Base-by-base conservation (phyloP, 2,113 vertebrate genomes). In the Suncus etruscus region DNA sequence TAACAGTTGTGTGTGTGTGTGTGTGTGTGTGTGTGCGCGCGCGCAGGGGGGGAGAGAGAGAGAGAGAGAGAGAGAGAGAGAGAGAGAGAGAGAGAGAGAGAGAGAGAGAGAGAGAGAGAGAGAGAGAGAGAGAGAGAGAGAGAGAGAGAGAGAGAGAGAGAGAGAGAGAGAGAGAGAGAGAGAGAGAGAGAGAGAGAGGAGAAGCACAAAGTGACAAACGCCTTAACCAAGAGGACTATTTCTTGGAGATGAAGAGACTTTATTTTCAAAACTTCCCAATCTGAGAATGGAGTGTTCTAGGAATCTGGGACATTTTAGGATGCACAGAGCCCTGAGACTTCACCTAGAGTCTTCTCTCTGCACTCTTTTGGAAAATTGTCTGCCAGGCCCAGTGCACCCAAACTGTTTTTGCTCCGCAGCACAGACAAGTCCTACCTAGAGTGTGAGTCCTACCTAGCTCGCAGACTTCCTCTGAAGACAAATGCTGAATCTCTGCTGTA, bases 401-500 rank as follows among this genome's bases (percentile, higher is more conserved):
- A 68, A 29, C 89, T 74, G 87, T 75, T 90, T 9, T 29, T 0
- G 3, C 82, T 85, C 51, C 54, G 27, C 77, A n/a, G 76, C 68
- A 11, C 68, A 81, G 58, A 61, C 39, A 74, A 83, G 70, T 94
- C 48, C 32, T 48, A 9, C 9, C 8, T 3, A 58, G 18, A 15
- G n/a, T 0, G 9, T 0, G 11, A 92, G 65, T 89, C 39, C 0
- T 65, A 58, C 39, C 0, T 65, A 58, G 78, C 32, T 90, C 54
- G 8, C 31, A 47, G 39, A 0, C 32, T 92, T 77, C 48, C 87
- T 89, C 94, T 39, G 63, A 54, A 69, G 91, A n/a, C 47, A 90
- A 77, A 68, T 18, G 61, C 72, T 50, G 86, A 82, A 45, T 91
- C 93, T 94, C 72, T 61, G 50, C 86, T 92, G 50, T 74, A 90